Conservation (phyloP, 2,113 vertebrate species). For the Physeter macrocephalus region DNA sequence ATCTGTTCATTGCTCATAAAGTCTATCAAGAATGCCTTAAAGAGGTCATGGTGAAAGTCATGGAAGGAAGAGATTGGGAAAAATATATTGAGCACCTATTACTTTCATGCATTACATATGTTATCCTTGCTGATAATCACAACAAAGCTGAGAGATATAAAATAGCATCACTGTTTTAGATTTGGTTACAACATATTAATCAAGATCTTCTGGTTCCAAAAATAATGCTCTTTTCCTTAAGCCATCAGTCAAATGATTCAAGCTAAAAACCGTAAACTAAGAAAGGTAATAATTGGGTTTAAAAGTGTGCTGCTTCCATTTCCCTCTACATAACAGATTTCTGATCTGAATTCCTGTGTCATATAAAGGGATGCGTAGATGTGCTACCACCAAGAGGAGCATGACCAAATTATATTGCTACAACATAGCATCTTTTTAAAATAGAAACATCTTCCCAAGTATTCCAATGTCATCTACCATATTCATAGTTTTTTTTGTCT, state of each 20-base stretch:
- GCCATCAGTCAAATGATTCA: background rate
- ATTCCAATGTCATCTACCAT: background rate
- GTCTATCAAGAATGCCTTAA: background rate
- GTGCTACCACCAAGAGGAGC: background rate
- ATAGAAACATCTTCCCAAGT: background rate
- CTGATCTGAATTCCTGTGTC: background rate
- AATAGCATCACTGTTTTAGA: background rate
- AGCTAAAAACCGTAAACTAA: background rate
- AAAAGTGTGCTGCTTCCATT: background rate
- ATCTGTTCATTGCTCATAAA: background rate
- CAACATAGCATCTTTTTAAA: background rate
- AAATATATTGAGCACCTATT: background rate
- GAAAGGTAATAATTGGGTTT: background rate
- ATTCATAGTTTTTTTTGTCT: background rate
- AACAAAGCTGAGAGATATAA: background rate
- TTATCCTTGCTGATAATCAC: background rate
- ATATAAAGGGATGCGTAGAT: background rate
- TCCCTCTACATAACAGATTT: background rate
- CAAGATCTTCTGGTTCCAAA: background rate
- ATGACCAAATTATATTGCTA: background rate
- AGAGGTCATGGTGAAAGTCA: background rate
- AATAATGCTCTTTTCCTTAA: background rate
- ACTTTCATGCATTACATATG: background rate
- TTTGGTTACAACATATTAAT: background rate
- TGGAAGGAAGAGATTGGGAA: background rate